phyloP scores from a whole-genome alignment of 2,113 vertebrate species.

The Hiodon alosoides region DNA sequence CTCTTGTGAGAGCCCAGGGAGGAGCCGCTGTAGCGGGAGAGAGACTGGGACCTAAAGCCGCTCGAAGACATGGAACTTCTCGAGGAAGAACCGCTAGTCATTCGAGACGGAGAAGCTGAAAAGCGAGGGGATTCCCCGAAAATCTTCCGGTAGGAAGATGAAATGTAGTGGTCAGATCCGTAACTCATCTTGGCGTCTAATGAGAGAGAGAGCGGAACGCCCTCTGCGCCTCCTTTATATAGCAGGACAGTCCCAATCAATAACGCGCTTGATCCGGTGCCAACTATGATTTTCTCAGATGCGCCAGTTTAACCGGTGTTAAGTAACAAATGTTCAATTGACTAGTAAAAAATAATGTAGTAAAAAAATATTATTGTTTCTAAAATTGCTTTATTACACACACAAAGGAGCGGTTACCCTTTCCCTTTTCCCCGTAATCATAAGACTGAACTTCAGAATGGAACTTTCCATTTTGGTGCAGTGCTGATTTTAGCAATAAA shows the following conservation, averaged over 20 bases:
- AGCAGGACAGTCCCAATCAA: conserved; percentile 27
- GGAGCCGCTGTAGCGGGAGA: conserved; percentile 51
- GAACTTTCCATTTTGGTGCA: conserved; percentile 53
- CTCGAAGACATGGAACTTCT: conserved; percentile 36
- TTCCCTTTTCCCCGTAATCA: conserved; percentile 2
- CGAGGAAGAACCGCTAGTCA: conserved; percentile 37
- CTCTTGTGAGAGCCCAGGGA: conserved; percentile 47
- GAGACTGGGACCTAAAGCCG: conserved; percentile 47
- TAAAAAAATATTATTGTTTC: too few species aligned
- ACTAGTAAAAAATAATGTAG: too few species aligned
- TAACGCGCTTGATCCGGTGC: conserved; percentile 6
- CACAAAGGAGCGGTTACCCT: too few species aligned
- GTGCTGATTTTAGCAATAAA: conserved; percentile 39
- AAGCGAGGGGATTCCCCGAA: conserved; percentile 68
- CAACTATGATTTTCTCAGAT: not conserved
- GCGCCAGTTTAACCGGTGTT: too few species aligned
- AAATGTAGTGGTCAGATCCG: conserved; percentile 61
- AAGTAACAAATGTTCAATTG: too few species aligned
- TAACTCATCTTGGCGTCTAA: conserved; percentile 61
- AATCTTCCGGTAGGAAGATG: conserved; percentile 72
- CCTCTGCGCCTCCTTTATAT: conserved; percentile 47
- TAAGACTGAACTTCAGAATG: conserved; percentile 17
- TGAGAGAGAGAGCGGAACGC: conserved; percentile 18
- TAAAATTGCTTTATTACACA: too few species aligned
- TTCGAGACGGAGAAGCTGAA: conserved; percentile 46